phyloP scores from a whole-genome alignment of 2,888 invertebrate genomes.

The Bellardia bayeri region DNA sequence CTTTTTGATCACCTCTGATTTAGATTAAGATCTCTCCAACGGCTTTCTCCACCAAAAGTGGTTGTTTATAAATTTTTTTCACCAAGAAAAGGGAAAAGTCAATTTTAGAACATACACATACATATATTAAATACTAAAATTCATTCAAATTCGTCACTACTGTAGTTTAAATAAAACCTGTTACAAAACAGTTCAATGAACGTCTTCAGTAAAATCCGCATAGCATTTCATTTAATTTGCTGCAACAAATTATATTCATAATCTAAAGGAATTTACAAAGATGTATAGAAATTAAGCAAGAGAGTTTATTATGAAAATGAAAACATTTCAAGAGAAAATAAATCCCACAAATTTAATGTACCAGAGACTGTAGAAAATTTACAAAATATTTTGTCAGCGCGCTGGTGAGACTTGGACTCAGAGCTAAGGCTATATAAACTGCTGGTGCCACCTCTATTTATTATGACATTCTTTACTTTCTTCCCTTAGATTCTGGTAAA shows the following conservation, averaged over 20 bases:
- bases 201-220: no score
- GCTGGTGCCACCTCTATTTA: neutral
- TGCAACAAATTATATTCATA: neutral
- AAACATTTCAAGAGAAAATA: neutral
- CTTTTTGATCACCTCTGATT: no score
- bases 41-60: no score
- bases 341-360: neutral
- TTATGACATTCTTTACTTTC: neutral
- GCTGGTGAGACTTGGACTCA: neutral
- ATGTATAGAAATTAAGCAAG: neutral
- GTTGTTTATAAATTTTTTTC: no score
- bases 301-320: neutral
- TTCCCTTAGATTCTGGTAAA: neutral
- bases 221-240: neutral
- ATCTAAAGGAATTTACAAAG: no score
- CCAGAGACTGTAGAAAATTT: slow-evolving; percentile 8
- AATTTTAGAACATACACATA: no score
- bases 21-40: no score
- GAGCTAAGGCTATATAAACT: neutral
- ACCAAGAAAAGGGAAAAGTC: no score
- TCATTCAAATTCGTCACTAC: no score
- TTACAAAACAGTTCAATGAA: no score
- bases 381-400: slow-evolving; percentile 25
- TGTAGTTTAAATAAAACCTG: no score
- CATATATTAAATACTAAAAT: no score